Percentiles rank a stretch among this genome's conserved stretches.
phyloP scores from a whole-genome alignment of 2,888 invertebrate genomes.

The Watsonalla cultraria region DNA sequence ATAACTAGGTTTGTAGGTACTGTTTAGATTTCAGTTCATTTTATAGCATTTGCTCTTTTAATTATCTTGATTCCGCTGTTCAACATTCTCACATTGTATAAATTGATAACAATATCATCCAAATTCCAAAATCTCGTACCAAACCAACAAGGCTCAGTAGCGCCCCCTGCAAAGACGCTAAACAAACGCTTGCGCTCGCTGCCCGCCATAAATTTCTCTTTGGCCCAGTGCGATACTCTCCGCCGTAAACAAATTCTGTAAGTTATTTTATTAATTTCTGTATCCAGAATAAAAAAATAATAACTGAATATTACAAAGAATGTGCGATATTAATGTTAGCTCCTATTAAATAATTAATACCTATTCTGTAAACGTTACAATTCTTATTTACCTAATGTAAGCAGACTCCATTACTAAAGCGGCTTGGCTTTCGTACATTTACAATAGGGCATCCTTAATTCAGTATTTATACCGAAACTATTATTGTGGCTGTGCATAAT shows the following conservation, averaged over 20 bases:
- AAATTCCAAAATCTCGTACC: too few species aligned
- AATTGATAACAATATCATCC: too few species aligned
- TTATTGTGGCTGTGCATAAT: not conserved
- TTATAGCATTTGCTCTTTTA: too few species aligned
- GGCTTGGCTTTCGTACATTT: slow-evolving; percentile 37
- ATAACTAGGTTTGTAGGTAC: too few species aligned
- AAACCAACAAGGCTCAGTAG: slow-evolving; percentile 14
- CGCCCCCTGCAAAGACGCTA: slow-evolving; percentile 76
- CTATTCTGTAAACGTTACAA: slow-evolving; percentile 1
- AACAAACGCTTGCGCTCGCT: slow-evolving; percentile 44
- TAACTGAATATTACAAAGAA: too few species aligned
- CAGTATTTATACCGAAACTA: not conserved
- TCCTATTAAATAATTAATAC: not conserved
- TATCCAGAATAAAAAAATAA: slow-evolving; percentile 1
- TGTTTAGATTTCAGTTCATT: too few species aligned
- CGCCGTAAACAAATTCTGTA: slow-evolving; percentile 68
- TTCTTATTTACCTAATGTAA: slow-evolving; percentile 30
- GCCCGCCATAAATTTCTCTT: slow-evolving; percentile 68
- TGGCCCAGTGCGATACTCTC: slow-evolving; percentile 51
- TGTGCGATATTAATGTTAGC: too few species aligned
- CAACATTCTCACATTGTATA: too few species aligned
- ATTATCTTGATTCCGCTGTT: too few species aligned
- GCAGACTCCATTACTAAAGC: slow-evolving; percentile 58
- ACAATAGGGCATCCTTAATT: not conserved
- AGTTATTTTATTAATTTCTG: slow-evolving; percentile 42